A percentile compares a stretch with the other conserved stretches of the same genome.
These are phyloP conservation scores for Lichenostomus cassidix DNA, from an alignment of 2,113 vertebrate genomes.

Conservation along the genomic window DNA sequence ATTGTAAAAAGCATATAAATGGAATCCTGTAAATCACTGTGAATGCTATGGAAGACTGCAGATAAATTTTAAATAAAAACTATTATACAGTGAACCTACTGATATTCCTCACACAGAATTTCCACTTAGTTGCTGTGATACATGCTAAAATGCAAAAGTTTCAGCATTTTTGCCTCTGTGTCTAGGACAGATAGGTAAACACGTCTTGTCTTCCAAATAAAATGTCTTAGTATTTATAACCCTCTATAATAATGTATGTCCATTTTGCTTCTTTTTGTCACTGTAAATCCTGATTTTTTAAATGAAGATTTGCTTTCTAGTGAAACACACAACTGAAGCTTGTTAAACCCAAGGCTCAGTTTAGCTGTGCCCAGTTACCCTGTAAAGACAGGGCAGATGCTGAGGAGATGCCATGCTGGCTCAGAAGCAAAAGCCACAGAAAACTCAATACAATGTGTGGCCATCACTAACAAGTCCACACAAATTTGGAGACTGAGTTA, in stretches of 20 bases:
- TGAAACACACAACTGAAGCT: background rate
- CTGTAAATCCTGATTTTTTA: background rate
- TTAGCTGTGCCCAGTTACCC: background rate
- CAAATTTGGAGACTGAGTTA: background rate
- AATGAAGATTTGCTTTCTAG: background rate
- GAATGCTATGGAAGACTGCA: background rate
- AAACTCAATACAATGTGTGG: background rate
- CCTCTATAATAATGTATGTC: background rate
- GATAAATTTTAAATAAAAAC: slow-evolving; percentile 7
- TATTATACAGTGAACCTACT: background rate
- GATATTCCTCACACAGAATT: background rate
- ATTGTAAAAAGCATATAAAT: background rate
- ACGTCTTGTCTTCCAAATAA: background rate
- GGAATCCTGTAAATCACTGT: slow-evolving; percentile 1
- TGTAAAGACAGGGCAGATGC: background rate
- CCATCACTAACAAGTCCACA: background rate
- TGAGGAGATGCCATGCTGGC: background rate
- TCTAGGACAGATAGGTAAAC: background rate
- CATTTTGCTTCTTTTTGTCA: background rate
- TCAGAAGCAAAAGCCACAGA: background rate
- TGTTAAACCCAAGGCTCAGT: background rate
- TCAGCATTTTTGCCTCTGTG: background rate
- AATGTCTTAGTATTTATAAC: background rate
- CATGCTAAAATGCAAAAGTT: background rate
- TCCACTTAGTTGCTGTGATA: slow-evolving; percentile 7